Evolutionary conservation across 2,888 invertebrate genomes (phyloP), one percentile per base, ranked within the genome.

Genomic region (Therioaphis trifolii): DNA sequence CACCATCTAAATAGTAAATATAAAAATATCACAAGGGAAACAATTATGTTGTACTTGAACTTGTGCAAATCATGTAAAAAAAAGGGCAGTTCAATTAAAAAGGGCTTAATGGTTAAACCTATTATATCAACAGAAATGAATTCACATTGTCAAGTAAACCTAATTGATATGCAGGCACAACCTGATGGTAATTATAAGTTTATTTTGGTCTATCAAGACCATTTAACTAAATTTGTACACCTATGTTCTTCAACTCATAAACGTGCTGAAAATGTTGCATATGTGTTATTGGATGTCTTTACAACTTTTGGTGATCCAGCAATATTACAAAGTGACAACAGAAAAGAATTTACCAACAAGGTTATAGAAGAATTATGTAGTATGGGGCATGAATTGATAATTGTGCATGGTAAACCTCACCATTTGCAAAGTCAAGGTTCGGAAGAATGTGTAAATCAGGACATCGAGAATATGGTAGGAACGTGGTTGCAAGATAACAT

Each of bases 371-470:
- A 87, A 84, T 58, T 87, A 66, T 75, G 84, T 61, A 58, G 66
- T 69, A 75, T 85, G 77, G 89, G 88, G 88, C 85, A 86, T 21
- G 87, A 86, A 69, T 66, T 87, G n/a, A 88, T 88, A 87, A 87
- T 88, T 69, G 87, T 88, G 15, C 88, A 88, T 85, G 88, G 88
- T 21, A 88, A 88, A 86, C 88, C 88, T n/a, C 84, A 88, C 46
- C 88, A 88, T 78, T 86, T 85, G 63, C 86, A 86, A 71, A 78
- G 72, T 55, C 88, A 88, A 86, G 88, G 88, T 5, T 86, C 86
- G 66, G 88, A 88, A 29, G 87, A 88, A 85, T 85, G 88, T 63
- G 87, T 87, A 15, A 88, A 88, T 78, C 88, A 88, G 85, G 88
- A 88, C 85, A 86, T 89, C 27, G 86, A 88, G 86, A 88, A 88